Percentiles rank a stretch among this genome's conserved stretches.
Evolutionary conservation across 1,140 invertebrate genomes (phyloP).

Genomic region (Solen grandis): DNA sequence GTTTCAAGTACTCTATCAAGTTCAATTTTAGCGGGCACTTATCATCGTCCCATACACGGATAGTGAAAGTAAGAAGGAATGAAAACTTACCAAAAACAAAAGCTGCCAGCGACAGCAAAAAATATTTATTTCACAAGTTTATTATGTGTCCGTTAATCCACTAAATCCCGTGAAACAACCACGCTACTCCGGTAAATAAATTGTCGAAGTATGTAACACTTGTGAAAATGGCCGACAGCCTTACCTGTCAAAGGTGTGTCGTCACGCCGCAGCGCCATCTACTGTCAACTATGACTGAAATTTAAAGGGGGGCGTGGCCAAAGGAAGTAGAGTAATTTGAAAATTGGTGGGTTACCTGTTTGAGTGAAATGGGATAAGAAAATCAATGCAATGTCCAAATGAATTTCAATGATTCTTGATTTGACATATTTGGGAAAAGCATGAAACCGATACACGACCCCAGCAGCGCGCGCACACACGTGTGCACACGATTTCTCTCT

Average conservation of each 20-base stretch:
- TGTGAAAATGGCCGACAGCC: slow-evolving; percentile 48
- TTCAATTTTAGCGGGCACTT: slow-evolving; percentile 45
- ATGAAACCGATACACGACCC: too few relatives aligned
- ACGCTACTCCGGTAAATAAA: slow-evolving; percentile 17
- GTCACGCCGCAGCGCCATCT: slow-evolving; percentile 44
- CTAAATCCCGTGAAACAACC: slow-evolving; percentile 28
- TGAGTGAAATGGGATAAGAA: too few relatives aligned
- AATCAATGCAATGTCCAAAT: too few relatives aligned
- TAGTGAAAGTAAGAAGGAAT: neutral
- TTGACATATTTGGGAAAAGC: too few relatives aligned
- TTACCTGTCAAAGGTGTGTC: slow-evolving; percentile 55
- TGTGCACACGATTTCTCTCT: too few relatives aligned
- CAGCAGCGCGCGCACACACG: too few relatives aligned
- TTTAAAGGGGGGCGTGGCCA: slow-evolving; percentile 36
- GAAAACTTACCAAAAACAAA: slow-evolving; percentile 26
- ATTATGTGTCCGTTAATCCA: neutral
- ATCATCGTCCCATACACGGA: slow-evolving; percentile 12
- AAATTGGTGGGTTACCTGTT: too few relatives aligned
- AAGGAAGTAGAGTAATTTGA: slow-evolving; percentile 14
- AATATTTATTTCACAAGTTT: neutral
- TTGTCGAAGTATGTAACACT: slow-evolving; percentile 29
- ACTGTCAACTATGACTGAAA: slow-evolving; percentile 46
- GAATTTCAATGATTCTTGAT: too few relatives aligned
- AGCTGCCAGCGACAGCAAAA: slow-evolving; percentile 5
- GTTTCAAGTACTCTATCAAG: neutral